Evolutionary conservation across 1,140 invertebrate species (phyloP).

Genomic region (Holotrichia oblita): DNA sequence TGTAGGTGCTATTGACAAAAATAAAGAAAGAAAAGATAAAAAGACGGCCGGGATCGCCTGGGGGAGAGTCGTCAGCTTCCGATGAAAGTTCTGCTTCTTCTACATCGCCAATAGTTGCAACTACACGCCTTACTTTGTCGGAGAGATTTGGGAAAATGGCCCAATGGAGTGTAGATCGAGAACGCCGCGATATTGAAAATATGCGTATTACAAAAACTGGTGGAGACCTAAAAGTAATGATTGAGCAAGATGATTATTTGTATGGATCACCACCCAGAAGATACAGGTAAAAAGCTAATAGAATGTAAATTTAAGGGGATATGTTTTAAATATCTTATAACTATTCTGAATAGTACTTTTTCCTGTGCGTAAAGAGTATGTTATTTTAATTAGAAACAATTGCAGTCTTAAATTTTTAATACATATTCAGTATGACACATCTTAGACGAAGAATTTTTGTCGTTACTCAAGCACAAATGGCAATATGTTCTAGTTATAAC

Average conservation of each 20-base stretch:
- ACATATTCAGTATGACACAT: no score
- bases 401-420: no score
- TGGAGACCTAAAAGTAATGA: conserved; percentile 78
- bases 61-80: conserved; percentile 60
- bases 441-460: no score
- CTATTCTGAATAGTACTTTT: no score
- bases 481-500: no score
- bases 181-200: conserved; percentile 79
- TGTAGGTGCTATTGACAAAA: conserved; percentile 54
- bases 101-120: conserved; percentile 58
- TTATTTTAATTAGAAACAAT: no score
- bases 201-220: conserved; percentile 84
- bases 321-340: no score
- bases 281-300: conserved; percentile 58
- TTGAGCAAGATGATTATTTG: conserved; percentile 68
- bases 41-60: conserved; percentile 54
- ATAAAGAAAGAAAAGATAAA: conserved; percentile 59
- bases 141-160: conserved; percentile 91
- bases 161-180: conserved; percentile 83
- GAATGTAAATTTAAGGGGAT: background rate
- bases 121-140: conserved; percentile 73
- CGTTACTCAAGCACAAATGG: no score
- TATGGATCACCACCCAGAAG: conserved; percentile 61
- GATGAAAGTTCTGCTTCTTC: conserved; percentile 60
- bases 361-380: no score